These are phyloP conservation scores for Dreissena rostriformis DNA, from an alignment of 1,140 invertebrate genomes.

Conservation along the genomic window DNA sequence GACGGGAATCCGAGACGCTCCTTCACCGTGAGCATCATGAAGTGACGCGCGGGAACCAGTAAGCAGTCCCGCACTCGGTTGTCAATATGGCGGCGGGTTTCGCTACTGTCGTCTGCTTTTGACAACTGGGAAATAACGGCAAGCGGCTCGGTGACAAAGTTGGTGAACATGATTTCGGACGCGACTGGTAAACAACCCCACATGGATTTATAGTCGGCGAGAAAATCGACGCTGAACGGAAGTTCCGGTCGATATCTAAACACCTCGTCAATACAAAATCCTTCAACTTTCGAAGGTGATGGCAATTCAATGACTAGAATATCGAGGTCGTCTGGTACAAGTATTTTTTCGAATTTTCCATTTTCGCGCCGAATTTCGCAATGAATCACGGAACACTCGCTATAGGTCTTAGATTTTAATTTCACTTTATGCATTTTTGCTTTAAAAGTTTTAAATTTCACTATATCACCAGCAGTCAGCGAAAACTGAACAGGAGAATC, in stretches of 20 bases:
- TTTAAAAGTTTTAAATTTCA: constrained; percentile 48
- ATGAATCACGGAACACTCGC: constrained; percentile 16
- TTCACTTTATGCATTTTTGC: constrained; percentile 51
- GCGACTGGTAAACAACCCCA: constrained; percentile 52
- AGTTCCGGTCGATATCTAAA: constrained; percentile 45
- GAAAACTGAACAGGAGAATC: constrained; percentile 48
- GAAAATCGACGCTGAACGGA: constrained; percentile 47
- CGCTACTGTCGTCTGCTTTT: constrained; percentile 5
- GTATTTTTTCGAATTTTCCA: constrained; percentile 40
- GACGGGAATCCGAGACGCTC: constrained; percentile 51
- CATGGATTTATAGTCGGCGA: constrained; percentile 41
- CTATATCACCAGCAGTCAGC: constrained; percentile 44
- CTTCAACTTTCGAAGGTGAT: constrained; percentile 25
- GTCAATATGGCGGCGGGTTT: constrained; percentile 28
- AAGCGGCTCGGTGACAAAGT: constrained; percentile 49
- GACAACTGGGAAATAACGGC: constrained; percentile 42
- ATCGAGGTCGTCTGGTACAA: constrained; percentile 49
- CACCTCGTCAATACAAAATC: constrained; percentile 40
- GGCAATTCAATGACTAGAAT: constrained; percentile 43
- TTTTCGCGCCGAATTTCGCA: constrained; percentile 35
- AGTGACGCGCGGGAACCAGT: constrained; percentile 37
- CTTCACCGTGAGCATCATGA: constrained; percentile 49
- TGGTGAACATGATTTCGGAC: constrained; percentile 40
- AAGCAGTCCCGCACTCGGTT: constrained; percentile 37
- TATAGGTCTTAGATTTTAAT: constrained; percentile 39